Evolutionary conservation across 2,888 invertebrate genomes (phyloP), one percentile per base, ranked within the genome.

Genomic region (Anthophora plumipes): DNA sequence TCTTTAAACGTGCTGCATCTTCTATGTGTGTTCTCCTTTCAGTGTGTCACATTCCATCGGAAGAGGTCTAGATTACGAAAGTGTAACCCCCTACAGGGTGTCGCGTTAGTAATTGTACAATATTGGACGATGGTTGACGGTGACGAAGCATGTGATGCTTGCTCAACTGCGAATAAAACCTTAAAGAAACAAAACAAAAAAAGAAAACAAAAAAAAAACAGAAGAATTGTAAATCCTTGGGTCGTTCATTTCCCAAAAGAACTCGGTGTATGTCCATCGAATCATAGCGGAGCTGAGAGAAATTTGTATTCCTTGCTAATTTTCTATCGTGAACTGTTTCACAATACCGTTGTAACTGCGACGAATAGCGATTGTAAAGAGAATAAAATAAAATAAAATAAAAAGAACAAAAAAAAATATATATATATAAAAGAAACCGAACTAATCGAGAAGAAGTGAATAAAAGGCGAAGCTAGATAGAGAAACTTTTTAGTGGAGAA

Each of bases 41-140:
- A 73, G 50, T 60, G 75, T 61, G 60, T n/a, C n/a, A 52, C 71
- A 64, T 68, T 67, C 64, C 66, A 69, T 52, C 74, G 71, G 43
- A 61, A 74, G 17, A 73, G 55, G 52, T 60, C 68, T 66, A 73
- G 80, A 77, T 85, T 76, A 54, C 54, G 54, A 80, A 43, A 50
- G 81, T 71, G 50, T 55, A 67, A 61, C n/a, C n/a, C n/a, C 76
- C 84, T 74, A 80, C 67, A 84, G 85, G 73, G 75, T 86, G 77
- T 69, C 86, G 72, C 68, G 63, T 77, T 78, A 80, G 73, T 72
- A 54, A 50, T 68, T 80, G 60, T 50, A 63, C 60, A 43, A 55
- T 80, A 67, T 57, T 22, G 55, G 50, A 60, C 66, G 66, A 69
- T 52, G 60, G 41, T 59, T 66, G 70, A 60, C 77, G 68, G 60